Percentiles rank a stretch among this genome's conserved stretches.
phyloP scores from a whole-genome alignment of 92 coral and sea anemone genomes.

The Paramuricea clavata region DNA sequence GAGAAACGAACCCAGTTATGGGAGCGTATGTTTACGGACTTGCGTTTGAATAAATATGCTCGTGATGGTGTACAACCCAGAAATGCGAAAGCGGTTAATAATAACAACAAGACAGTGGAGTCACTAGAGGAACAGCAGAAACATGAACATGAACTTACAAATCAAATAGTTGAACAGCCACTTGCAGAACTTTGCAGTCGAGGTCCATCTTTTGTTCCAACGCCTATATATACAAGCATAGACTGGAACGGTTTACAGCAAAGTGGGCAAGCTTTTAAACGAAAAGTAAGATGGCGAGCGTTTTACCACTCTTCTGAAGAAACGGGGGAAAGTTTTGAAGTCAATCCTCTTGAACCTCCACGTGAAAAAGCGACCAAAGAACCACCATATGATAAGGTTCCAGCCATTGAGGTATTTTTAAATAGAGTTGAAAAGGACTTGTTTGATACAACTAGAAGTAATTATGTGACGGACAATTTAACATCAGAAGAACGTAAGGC shows the following conservation, averaged over 20 bases:
- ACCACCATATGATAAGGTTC: not conserved
- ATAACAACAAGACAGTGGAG: not conserved
- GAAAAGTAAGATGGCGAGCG: not conserved
- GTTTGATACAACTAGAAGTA: not conserved
- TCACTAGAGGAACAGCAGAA: not conserved
- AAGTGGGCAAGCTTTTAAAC: not conserved
- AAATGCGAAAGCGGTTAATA: not conserved
- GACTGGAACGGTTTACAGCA: constrained; percentile 20
- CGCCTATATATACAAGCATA: not conserved
- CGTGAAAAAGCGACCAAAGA: not conserved
- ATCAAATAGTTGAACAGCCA: not conserved
- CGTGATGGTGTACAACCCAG: not conserved
- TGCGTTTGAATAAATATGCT: not conserved
- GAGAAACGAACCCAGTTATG: not conserved
- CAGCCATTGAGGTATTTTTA: not conserved
- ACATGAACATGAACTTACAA: not conserved
- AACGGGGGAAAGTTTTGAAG: not conserved
- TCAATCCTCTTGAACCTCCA: not conserved
- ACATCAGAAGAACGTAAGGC: not conserved
- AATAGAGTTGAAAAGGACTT: not conserved
- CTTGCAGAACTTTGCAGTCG: not conserved
- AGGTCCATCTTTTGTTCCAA: not conserved
- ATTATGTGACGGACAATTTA: not conserved
- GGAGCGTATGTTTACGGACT: not conserved
- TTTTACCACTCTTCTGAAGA: not conserved